These are phyloP conservation scores for Adelognathus sp. DNA, from an alignment of 2,888 invertebrate species.

Conservation along the genomic window DNA sequence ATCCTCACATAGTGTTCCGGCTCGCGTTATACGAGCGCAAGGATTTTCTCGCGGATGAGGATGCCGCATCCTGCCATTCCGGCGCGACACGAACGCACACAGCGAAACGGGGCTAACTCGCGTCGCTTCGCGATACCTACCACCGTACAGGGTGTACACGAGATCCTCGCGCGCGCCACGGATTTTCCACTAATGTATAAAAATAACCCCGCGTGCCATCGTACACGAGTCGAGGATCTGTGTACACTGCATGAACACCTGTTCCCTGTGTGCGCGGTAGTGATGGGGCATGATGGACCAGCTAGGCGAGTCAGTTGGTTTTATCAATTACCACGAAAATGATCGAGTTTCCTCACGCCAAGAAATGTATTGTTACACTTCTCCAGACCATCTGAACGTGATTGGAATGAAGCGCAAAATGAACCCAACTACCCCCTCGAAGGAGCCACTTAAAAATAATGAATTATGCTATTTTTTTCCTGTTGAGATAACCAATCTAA, in stretches of 20 bases:
- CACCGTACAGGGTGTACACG: neutral
- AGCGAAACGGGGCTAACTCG: constrained; percentile 8
- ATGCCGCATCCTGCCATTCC: constrained; percentile 36
- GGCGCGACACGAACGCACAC: too few species aligned
- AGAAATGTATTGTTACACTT: too few species aligned
- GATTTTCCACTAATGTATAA: constrained; percentile 53
- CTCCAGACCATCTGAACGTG: too few species aligned
- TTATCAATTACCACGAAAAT: too few species aligned
- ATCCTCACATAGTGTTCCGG: neutral
- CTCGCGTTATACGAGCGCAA: constrained; percentile 55
- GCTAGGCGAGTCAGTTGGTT: too few species aligned
- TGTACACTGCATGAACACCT: neutral
- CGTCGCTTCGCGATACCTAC: constrained; percentile 2
- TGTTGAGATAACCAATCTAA: too few species aligned
- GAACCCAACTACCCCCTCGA: too few species aligned
- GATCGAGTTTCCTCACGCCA: too few species aligned
- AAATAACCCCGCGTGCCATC: constrained; percentile 41
- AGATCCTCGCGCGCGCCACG: constrained; percentile 16
- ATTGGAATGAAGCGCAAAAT: too few species aligned
- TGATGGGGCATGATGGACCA: too few species aligned
- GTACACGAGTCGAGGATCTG: constrained; percentile 32
- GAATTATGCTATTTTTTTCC: too few species aligned
- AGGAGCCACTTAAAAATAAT: too few species aligned
- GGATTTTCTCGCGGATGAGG: constrained; percentile 55
- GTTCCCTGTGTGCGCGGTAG: neutral